Conservation (phyloP, 2,113 vertebrate species). For the Amblyornis subalaris region DNA sequence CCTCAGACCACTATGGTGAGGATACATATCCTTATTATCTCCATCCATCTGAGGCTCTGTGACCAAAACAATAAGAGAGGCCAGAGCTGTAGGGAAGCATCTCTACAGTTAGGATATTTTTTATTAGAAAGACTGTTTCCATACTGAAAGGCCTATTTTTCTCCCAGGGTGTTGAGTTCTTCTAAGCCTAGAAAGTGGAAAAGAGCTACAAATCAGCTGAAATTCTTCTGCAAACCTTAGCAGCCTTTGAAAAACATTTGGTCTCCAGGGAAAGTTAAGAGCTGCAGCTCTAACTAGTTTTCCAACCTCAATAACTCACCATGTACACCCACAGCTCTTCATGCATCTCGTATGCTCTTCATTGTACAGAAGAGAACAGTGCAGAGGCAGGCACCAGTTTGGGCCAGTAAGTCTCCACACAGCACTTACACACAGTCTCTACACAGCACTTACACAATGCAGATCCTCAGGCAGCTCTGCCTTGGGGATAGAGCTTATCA, state of each 20-base stretch:
- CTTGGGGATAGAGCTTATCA: neutral
- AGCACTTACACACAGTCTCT: neutral
- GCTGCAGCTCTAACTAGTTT: neutral
- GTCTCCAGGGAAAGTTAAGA: neutral
- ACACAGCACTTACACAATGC: neutral
- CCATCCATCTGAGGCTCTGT: neutral
- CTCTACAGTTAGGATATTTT: neutral
- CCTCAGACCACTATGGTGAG: neutral
- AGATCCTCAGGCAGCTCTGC: neutral
- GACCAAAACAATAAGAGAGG: neutral
- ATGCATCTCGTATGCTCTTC: fast-evolving
- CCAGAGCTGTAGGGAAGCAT: neutral
- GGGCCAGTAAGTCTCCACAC: neutral
- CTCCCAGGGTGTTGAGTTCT: neutral
- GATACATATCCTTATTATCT: neutral
- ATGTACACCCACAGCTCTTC: neutral
- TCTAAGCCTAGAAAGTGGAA: neutral
- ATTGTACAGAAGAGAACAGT: neutral
- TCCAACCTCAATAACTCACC: neutral
- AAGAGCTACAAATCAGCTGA: neutral
- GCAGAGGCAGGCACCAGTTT: neutral
- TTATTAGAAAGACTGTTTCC: neutral
- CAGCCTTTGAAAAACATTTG: neutral
- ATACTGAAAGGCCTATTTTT: neutral
- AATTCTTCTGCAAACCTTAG: neutral